Base-by-base conservation (phyloP, 2,113 vertebrate genomes). In the Entosphenus tridentatus region DNA sequence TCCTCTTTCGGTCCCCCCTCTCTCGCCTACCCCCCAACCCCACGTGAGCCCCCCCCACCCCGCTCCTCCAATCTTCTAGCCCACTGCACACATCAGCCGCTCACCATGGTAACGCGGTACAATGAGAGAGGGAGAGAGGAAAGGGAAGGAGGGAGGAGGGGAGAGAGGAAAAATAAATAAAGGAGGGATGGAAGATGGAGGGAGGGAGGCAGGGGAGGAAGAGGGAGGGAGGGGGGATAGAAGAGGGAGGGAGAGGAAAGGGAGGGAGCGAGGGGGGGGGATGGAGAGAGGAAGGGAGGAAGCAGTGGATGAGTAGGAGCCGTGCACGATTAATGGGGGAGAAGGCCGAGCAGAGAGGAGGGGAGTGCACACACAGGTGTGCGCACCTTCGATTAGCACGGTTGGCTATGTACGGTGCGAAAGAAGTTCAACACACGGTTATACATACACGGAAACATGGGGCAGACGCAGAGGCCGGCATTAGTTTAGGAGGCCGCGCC, bases 141-240 rank as follows among this genome's bases (percentile, higher is more conserved):
- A 1, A 67, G 12, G n/a, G 9, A 13, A 11, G 14, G 39, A 3
- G 12, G 1, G 18, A 54, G 10, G 12, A 39, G 57, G 9, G 3
- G 39, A 10, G 8, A 1, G 1, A 2, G 11, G n/a, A n/a, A n/a
- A n/a, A n/a, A n/a, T n/a, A n/a, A n/a, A n/a, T n/a, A n/a, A n/a
- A n/a, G n/a, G 21, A 56, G 11, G 0, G 57, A 12, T 12, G 39
- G 12, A 2, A 56, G n/a, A 17, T 9, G n/a, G 1, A 39, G 11
- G 8, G 21, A 55, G 12, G 67, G 8, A 8, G 67, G 18, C 18
- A 54, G 10, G 12, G 16, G 57, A 18, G 18, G 18, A 2, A 2
- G 7, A n/a, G 9, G 3, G 39, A 10, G 8, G 1, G 1, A 2
- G 11, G 21, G 55, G 11, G 0, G 57, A 12, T 12, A 18, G 12